Conservation (phyloP, 30 jellyfish, hydroid and myxozoan genomes). For the Hydractinia symbiolongicarpus region DNA sequence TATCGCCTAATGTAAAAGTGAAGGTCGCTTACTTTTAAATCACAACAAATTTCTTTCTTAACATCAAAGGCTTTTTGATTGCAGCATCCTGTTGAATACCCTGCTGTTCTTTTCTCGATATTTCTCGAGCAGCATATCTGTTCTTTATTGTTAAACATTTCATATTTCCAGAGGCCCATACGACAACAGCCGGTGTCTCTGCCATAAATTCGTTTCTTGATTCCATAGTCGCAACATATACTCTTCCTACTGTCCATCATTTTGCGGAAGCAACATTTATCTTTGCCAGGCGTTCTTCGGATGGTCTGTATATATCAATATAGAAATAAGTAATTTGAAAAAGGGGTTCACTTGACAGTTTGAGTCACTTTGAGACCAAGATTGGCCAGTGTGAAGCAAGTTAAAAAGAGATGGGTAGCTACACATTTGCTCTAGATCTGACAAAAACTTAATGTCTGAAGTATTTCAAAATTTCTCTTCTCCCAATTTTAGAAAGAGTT, state of each 20-base stretch:
- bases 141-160: neutral
- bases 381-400: no score
- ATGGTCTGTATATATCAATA: neutral
- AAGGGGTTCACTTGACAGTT: neutral
- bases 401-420: no score
- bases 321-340: neutral
- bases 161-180: neutral
- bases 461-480: no score
- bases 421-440: no score
- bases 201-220: neutral
- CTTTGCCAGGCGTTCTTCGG: neutral
- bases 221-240: slow-evolving; percentile 13
- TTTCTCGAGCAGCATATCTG: slow-evolving; percentile 14
- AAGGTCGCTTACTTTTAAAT: neutral
- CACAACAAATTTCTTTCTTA: neutral
- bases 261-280: neutral
- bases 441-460: no score
- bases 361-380: no score
- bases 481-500: no score
- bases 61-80: neutral
- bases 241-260: neutral
- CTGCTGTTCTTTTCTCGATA: neutral
- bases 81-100: neutral
- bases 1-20: neutral
- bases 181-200: slow-evolving; percentile 14